Percentiles rank a stretch among this genome's conserved stretches.
phyloP scores from a whole-genome alignment of 92 coral and sea anemone genomes.

The Epizoanthus scotinus region DNA sequence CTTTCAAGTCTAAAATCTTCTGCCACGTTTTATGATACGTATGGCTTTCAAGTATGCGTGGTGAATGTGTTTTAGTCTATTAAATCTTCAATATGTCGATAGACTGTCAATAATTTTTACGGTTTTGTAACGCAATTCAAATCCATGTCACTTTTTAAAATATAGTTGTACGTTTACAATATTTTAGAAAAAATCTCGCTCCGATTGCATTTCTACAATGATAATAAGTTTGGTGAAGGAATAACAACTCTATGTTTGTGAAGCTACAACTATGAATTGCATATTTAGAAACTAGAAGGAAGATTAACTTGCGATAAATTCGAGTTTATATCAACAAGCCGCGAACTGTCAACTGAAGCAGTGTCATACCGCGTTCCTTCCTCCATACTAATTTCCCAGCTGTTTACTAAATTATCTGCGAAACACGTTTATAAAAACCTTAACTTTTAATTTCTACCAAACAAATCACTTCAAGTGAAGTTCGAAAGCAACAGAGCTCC shows the following conservation, averaged over 20 bases:
- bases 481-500: not conserved
- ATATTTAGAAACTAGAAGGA: not conserved
- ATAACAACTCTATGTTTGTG: not conserved
- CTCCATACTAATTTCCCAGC: slow-evolving; percentile 26
- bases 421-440: not conserved
- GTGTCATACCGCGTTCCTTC: not conserved
- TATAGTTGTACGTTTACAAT: too few relatives aligned
- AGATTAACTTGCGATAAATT: not conserved
- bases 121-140: too few relatives aligned
- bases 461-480: slow-evolving; percentile 6
- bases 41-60: too few relatives aligned
- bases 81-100: too few relatives aligned
- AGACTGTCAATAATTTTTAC: too few relatives aligned
- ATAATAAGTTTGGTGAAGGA: too few relatives aligned
- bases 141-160: too few relatives aligned
- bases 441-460: slow-evolving; percentile 14
- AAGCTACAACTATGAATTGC: not conserved
- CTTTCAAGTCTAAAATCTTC: too few relatives aligned
- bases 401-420: slow-evolving; percentile 30
- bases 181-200: too few relatives aligned
- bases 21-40: too few relatives aligned
- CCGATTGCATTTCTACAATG: too few relatives aligned
- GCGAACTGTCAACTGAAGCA: slow-evolving; percentile 26
- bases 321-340: not conserved
- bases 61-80: too few relatives aligned